Conservation (phyloP, 2,797 vertebrate species). For the Buphagus erythrorhynchus region DNA sequence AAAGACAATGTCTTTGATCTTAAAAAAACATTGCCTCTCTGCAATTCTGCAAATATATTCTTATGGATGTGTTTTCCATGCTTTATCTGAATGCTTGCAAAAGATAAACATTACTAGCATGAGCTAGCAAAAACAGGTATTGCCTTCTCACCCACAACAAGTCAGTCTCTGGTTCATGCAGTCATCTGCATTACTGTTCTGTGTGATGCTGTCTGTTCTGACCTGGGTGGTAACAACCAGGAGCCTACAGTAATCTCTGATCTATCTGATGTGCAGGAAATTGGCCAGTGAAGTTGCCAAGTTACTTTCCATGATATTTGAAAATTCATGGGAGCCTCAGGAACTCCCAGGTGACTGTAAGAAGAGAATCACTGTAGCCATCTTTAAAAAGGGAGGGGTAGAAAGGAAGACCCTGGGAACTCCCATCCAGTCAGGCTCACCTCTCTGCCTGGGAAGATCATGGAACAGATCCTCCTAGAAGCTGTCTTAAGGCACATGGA, state of each 20-base stretch:
- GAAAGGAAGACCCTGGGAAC: not conserved
- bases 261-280: not conserved
- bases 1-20: not conserved
- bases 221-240: accelerated
- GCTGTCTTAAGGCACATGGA: not conserved
- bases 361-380: not conserved
- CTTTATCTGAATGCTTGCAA: not conserved
- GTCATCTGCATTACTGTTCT: accelerated
- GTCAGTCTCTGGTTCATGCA: not conserved
- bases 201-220: not conserved
- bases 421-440: too few species aligned
- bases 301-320: not conserved
- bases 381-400: not conserved
- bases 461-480: not conserved
- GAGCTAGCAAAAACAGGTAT: not conserved
- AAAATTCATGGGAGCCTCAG: not conserved
- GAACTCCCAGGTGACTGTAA: not conserved
- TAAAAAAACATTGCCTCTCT: not conserved
- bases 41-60: not conserved
- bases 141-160: not conserved
- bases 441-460: not conserved
- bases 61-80: not conserved
- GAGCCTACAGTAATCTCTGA: not conserved
- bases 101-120: not conserved
- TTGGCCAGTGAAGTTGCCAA: not conserved